Base-by-base conservation (phyloP, 2,888 invertebrate genomes). In the Mesopsocus fuscifrons region DNA sequence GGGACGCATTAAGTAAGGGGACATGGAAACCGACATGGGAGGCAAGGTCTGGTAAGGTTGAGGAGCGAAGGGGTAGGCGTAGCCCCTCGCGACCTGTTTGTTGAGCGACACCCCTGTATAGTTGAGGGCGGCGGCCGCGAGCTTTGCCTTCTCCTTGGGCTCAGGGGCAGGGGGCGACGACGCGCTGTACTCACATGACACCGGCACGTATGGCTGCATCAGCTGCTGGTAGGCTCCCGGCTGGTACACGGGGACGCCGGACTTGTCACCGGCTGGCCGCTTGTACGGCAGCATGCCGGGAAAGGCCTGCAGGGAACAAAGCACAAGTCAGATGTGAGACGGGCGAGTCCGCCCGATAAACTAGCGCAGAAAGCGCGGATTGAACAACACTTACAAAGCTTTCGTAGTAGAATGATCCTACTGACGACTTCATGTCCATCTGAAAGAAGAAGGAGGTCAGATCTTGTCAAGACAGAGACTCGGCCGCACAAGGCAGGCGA, bases 141-240 rank as follows among this genome's bases (percentile, higher is more conserved):
- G 56, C 55, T 45, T 42, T 3, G 32, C 18, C 22, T 34, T 43
- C 5, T 6, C 57, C 11, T 33, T 38, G 6, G 31, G 30, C 33
- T 32, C 42, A 20, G 42, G 47, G 51, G 55, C 43, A 53, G 59
- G 48, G 40, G 55, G 55, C 58, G 61, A 64, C 57, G 63, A 60
- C 60, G 72, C 69, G 64, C 74, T 72, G 80, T 83, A 88, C 89
- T 92, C 89, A 91, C 89, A 91, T 83, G 91, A 88, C 72, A 89
- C 88, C 77, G 89, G 88, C 78, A 89, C 88, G 74, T 87, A 89
- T 66, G 88, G 89, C 77, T 88, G 87, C 72, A 87, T 87, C 78
- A 91, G 82, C 67, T 91, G 76, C 69, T 91, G 91, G 69, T 91
- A 89, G 61, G 80, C 76, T 55, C 63, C 64, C 61, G 89, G 87